These are phyloP conservation scores for Drosophila leontia DNA, from an alignment of 1,140 invertebrate genomes.

Conservation along the genomic window DNA sequence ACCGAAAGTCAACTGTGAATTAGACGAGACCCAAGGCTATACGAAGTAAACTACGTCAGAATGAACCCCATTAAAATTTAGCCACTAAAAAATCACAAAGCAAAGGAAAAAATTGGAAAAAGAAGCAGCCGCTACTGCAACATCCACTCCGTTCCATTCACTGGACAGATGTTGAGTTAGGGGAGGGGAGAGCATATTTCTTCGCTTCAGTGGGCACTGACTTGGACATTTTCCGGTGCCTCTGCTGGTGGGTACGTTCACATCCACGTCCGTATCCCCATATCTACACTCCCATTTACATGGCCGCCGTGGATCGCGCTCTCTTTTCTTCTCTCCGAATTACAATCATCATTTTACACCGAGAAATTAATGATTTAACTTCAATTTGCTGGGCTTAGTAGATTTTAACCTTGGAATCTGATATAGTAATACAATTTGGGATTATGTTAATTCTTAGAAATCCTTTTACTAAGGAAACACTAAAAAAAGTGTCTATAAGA, in stretches of 20 bases:
- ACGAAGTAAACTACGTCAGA: constrained; percentile 10
- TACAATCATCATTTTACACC: constrained; percentile 51
- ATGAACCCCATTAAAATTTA: constrained; percentile 16
- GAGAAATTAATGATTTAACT: not conserved
- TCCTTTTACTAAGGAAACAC: not conserved
- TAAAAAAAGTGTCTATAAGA: not conserved
- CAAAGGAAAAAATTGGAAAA: constrained; percentile 13
- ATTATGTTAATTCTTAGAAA: not conserved
- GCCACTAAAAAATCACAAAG: constrained; percentile 37
- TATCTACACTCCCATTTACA: constrained; percentile 54
- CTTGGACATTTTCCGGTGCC: constrained; percentile 70
- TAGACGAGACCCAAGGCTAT: not conserved
- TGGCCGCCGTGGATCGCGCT: constrained; percentile 19
- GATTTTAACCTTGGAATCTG: not conserved
- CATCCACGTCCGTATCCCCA: constrained; percentile 42
- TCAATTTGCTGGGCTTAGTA: not conserved
- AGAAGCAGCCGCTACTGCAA: not conserved
- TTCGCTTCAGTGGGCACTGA: constrained; percentile 72
- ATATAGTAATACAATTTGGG: not conserved
- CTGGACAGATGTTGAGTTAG: constrained; percentile 20
- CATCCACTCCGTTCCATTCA: constrained; percentile 35
- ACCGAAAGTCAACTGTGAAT: constrained; percentile 26
- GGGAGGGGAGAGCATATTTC: constrained; percentile 23
- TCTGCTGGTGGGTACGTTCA: constrained; percentile 36
- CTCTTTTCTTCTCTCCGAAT: constrained; percentile 27